Percentiles rank a stretch among this genome's conserved stretches.
These are phyloP conservation scores for Athrips mouffetella DNA, from an alignment of 2,888 invertebrate species.

Conservation along the genomic window DNA sequence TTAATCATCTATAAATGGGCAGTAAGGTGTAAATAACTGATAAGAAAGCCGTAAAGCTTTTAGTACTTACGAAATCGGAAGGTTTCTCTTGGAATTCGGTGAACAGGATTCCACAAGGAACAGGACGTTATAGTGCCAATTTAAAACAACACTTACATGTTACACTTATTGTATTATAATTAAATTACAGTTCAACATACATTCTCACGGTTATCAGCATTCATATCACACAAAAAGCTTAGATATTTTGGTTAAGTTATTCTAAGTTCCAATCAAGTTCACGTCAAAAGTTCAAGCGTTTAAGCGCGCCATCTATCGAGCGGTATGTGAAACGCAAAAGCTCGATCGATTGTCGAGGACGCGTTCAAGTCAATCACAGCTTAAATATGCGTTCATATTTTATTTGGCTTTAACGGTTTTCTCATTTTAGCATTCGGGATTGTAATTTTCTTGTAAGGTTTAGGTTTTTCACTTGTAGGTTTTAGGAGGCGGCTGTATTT, in stretches of 20 bases:
- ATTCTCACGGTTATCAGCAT: slow-evolving; percentile 59
- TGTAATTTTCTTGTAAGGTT: background rate
- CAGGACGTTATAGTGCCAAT: slow-evolving; percentile 34
- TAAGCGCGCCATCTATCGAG: slow-evolving; percentile 56
- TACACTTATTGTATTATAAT: slow-evolving; percentile 53
- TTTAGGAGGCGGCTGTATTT: slow-evolving; percentile 44
- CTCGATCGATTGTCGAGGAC: slow-evolving; percentile 58
- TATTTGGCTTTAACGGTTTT: background rate
- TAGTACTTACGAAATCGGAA: slow-evolving; percentile 39
- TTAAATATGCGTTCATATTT: slow-evolving; percentile 11
- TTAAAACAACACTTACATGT: slow-evolving; percentile 42
- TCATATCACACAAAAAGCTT: slow-evolving; percentile 65
- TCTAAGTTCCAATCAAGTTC: slow-evolving; percentile 72
- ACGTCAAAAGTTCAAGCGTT: slow-evolving; percentile 74
- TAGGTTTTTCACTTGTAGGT: slow-evolving; percentile 18
- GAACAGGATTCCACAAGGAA: slow-evolving; percentile 25
- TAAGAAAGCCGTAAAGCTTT: background rate
- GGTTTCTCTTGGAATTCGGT: slow-evolving; percentile 38
- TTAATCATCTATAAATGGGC: background rate
- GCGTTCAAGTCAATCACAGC: slow-evolving; percentile 32
- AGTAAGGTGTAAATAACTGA: background rate
- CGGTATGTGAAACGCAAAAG: slow-evolving; percentile 59
- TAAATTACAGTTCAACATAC: slow-evolving; percentile 41
- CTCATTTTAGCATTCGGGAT: background rate
- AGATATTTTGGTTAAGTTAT: slow-evolving; percentile 74